phyloP scores from a whole-genome alignment of 2,113 vertebrate species.

The Sapayoa aenigma region DNA sequence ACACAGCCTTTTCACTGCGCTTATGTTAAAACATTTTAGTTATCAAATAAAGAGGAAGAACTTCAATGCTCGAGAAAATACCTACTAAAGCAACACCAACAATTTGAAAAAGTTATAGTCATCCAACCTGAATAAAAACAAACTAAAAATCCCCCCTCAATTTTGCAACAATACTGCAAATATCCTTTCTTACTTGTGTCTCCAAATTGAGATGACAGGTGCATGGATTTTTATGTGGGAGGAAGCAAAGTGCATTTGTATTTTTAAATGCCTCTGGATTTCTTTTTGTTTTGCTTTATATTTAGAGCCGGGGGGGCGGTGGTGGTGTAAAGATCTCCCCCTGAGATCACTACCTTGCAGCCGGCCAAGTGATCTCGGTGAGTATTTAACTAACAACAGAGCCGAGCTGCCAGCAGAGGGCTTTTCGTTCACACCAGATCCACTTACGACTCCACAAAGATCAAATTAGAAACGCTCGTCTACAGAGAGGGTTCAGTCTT shows the following conservation, averaged over 20 bases:
- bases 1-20: not conserved
- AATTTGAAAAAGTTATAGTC: not conserved
- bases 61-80: not conserved
- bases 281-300: not conserved
- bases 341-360: not conserved
- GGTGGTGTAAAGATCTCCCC: not conserved
- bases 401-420: constrained; percentile 27
- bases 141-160: not conserved
- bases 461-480: not conserved
- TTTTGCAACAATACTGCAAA: not conserved
- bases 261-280: not conserved
- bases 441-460: not conserved
- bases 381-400: not conserved
- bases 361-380: not conserved
- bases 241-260: not conserved
- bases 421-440: not conserved
- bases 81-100: not conserved
- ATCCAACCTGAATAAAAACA: not conserved
- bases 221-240: not conserved
- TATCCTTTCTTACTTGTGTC: not conserved
- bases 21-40: not conserved
- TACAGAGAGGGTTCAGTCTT: not conserved
- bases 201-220: not conserved
- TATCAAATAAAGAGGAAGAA: not conserved
- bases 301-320: not conserved